Evolutionary conservation across 2,113 vertebrate genomes (phyloP), one percentile per base, ranked within the genome.

Genomic region (Tachysurus fulvidraco): DNA sequence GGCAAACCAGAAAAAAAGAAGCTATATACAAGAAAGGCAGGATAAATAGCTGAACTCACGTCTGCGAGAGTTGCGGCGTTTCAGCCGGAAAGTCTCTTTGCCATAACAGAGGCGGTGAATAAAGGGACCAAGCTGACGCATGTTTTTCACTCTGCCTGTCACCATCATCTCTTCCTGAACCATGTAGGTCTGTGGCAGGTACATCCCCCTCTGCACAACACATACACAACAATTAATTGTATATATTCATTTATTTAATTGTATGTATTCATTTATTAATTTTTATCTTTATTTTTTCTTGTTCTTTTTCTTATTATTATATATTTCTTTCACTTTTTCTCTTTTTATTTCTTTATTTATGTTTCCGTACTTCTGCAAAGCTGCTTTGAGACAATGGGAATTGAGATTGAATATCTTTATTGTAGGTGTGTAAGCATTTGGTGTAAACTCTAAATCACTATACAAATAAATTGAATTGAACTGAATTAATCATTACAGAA

Each of bases 121-220:
- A 92, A 97, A 98, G 19, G 96, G 95, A 77, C 98, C 97, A 30
- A 99, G 96, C 91, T 96, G 95, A 81, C 97, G 95, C 94, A 96
- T 94, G 93, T 97, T 97, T 8, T 92, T 95, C 91, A 98, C 91
- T 0, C 95, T 95, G 81, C 98, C 97, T 0, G 96, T 96, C 46
- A 98, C 97, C 0, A 96, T 90, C 97, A 98, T 97, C 91, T 99
- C 97, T 93, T 99, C 98, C 90, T 97, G 96, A 91, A 98, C 93
- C 84, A 98, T 96, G 95, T 99, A 98, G 0, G 97, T 98, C 94
- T 99, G 97, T 2, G 97, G 97, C 89, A 99, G 94, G 94, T 98
- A 98, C 0, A 95, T 97, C 57, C 97, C 98, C 19, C 95, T 97
- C 98, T 99, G 96, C 89, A 87, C 74, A 28, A 89, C 59, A 89